A percentile compares a stretch with the other conserved stretches of the same genome.
Evolutionary conservation across 1,140 invertebrate species (phyloP).

Genomic region (Agrypnia vestita): DNA sequence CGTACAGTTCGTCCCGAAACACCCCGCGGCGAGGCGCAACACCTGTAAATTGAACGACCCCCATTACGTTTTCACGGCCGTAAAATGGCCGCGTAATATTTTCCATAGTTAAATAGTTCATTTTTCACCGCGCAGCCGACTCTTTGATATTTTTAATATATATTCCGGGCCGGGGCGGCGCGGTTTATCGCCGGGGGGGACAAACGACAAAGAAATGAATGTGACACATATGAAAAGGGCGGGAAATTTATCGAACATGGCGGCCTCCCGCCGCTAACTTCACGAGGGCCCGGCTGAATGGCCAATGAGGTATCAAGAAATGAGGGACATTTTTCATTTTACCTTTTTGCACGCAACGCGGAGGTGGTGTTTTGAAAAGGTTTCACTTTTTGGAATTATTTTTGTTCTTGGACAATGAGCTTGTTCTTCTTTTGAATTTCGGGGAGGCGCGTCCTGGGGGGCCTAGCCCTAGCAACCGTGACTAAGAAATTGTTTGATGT

Average conservation of each 20-base stretch:
- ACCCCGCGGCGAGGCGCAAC: background rate
- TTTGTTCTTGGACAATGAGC: slow-evolving; percentile 16
- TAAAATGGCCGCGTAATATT: slow-evolving; percentile 31
- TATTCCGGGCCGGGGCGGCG: background rate
- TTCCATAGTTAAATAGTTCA: slow-evolving; percentile 39
- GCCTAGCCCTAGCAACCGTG: too few relatives aligned
- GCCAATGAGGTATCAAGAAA: slow-evolving; percentile 43
- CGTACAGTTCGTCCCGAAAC: background rate
- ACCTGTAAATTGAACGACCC: slow-evolving; percentile 20
- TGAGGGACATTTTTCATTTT: slow-evolving; percentile 24
- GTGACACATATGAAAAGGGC: slow-evolving; percentile 52
- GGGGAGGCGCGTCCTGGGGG: background rate
- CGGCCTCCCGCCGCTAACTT: slow-evolving; percentile 36
- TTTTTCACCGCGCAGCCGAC: slow-evolving; percentile 3
- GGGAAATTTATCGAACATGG: slow-evolving; percentile 51
- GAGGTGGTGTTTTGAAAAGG: background rate
- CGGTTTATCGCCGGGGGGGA: slow-evolving; percentile 33
- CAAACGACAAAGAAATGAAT: slow-evolving; percentile 50
- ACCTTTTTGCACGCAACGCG: slow-evolving; percentile 9
- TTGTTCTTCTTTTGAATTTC: slow-evolving; percentile 17
- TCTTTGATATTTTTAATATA: slow-evolving; percentile 48
- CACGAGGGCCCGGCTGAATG: slow-evolving; percentile 40
- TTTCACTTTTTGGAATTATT: background rate
- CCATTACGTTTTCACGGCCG: slow-evolving; percentile 1
- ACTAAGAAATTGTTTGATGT: too few relatives aligned